Conservation (phyloP, 2,888 invertebrate species). For the Diloba caeruleocephala region DNA sequence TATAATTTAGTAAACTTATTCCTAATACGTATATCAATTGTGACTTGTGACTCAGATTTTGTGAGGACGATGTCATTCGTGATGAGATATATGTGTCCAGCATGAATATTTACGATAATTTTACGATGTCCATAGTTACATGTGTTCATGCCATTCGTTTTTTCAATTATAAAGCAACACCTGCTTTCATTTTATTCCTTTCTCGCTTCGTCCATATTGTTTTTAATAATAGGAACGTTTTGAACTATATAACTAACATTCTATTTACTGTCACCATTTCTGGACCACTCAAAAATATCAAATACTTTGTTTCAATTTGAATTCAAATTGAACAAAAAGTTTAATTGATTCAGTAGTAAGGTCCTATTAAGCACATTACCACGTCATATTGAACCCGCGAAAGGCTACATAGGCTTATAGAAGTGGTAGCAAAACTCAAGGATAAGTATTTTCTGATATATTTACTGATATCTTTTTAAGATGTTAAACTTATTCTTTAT, state of each 20-base stretch:
- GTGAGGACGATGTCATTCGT: conserved; percentile 41
- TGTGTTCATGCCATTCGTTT: conserved; percentile 11
- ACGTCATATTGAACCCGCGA: too few relatives aligned
- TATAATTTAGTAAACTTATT: conserved; percentile 18
- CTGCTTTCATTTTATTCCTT: too few relatives aligned
- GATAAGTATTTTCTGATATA: too few relatives aligned
- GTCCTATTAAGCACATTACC: too few relatives aligned
- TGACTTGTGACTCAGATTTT: conserved; percentile 38
- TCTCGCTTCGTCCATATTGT: not conserved
- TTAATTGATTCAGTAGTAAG: too few relatives aligned
- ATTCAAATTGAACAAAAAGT: too few relatives aligned
- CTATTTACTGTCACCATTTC: conserved; percentile 1
- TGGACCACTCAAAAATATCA: conserved; percentile 17
- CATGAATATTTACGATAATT: conserved; percentile 38
- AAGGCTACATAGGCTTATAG: too few relatives aligned
- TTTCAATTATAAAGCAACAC: conserved; percentile 19
- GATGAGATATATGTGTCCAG: conserved; percentile 33
- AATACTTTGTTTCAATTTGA: conserved; percentile 41
- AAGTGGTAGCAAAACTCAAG: too few relatives aligned
- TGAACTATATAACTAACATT: not conserved
- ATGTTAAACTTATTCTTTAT: too few relatives aligned
- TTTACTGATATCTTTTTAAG: too few relatives aligned
- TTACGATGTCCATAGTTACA: conserved; percentile 28
- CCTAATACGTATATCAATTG: conserved; percentile 33
- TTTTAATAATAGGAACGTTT: not conserved